phyloP scores from a whole-genome alignment of 1,140 invertebrate species.

The Zaprionus lachaisei region DNA sequence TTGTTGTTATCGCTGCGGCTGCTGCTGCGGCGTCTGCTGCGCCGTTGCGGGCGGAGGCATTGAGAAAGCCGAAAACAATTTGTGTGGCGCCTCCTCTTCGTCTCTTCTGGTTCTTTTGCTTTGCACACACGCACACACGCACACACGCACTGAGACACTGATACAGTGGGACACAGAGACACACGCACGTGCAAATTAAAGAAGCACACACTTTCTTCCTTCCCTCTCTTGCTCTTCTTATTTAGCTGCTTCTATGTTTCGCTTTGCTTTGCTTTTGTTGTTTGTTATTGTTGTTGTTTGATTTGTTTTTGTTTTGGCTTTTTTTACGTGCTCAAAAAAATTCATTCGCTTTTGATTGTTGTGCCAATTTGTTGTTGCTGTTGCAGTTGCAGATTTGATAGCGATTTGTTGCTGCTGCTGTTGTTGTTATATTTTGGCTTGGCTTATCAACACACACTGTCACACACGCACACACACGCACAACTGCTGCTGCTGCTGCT shows the following conservation, averaged over 20 bases:
- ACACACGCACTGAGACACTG: constrained; percentile 2
- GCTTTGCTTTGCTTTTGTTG: constrained; percentile 16
- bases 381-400: constrained; percentile 9
- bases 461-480: constrained; percentile 19
- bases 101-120: background rate
- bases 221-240: constrained; percentile 19
- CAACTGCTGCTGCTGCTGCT: constrained; percentile 15
- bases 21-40: constrained; percentile 25
- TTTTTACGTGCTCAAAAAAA: constrained; percentile 79
- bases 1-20: constrained; percentile 14
- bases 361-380: constrained; percentile 24
- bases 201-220: constrained; percentile 9
- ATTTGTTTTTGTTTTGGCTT: constrained; percentile 17
- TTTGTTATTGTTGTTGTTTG: constrained; percentile 30
- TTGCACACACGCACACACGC: constrained; percentile 15
- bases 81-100: background rate
- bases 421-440: constrained; percentile 11
- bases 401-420: no score
- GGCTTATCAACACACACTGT: constrained; percentile 18
- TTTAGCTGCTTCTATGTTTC: constrained; percentile 37
- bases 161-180: constrained; percentile 6
- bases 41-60: constrained; percentile 34
- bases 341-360: constrained; percentile 54
- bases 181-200: constrained; percentile 3
- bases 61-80: constrained; percentile 13